These are phyloP conservation scores for Dasyprocta punctata DNA, from an alignment of 2,113 vertebrate genomes.

Conservation along the genomic window DNA sequence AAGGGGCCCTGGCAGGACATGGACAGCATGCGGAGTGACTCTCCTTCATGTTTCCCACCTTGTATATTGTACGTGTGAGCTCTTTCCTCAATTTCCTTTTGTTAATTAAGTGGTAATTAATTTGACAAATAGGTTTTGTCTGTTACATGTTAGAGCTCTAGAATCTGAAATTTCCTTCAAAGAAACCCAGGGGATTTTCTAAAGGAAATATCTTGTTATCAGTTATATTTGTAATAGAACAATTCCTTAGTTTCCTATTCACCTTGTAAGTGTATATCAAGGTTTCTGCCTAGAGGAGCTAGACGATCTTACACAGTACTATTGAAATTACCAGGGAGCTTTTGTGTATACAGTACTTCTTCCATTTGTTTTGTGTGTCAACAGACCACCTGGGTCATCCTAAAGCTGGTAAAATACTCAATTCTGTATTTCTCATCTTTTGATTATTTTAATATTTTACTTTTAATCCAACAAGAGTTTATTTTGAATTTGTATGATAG, in stretches of 20 bases:
- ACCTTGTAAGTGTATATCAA: not conserved
- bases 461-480: not conserved
- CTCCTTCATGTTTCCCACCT: not conserved
- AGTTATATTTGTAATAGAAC: not conserved
- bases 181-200: not conserved
- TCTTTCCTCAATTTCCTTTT: not conserved
- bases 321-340: not conserved
- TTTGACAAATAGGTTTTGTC: not conserved
- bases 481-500: not conserved
- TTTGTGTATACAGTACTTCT: not conserved
- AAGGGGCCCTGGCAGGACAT: rapidly evolving
- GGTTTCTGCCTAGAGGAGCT: not conserved
- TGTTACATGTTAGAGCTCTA: not conserved
- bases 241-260: not conserved
- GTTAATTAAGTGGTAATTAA: not conserved
- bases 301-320: not conserved
- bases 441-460: constrained; percentile 15
- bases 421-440: not conserved
- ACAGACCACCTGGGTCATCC: not conserved
- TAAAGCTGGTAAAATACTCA: not conserved
- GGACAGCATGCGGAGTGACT: rapidly evolving
- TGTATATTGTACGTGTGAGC: not conserved
- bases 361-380: not conserved
- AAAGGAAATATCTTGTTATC: not conserved
- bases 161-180: not conserved